Percentiles rank a stretch among this genome's conserved stretches.
Conservation (phyloP, 1,140 invertebrate species). For the Anagrus nilaparvatae region DNA sequence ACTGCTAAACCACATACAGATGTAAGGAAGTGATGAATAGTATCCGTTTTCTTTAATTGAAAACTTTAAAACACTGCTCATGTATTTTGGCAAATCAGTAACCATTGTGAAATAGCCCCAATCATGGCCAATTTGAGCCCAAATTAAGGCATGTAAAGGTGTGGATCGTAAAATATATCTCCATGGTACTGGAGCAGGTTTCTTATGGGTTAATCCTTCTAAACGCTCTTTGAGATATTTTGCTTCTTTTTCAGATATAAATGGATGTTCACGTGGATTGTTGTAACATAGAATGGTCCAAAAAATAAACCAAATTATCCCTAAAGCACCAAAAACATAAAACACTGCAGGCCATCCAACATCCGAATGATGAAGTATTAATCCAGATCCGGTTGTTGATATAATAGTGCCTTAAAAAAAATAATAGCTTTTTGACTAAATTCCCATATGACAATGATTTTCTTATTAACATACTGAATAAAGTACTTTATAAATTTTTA, state of each 20-base stretch:
- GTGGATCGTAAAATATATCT: conserved; percentile 61
- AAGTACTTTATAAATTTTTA: too few relatives aligned
- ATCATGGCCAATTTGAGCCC: conserved; percentile 73
- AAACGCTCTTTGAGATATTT: conserved; percentile 60
- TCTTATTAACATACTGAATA: too few relatives aligned
- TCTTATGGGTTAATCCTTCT: conserved; percentile 42
- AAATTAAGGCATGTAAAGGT: conserved; percentile 63
- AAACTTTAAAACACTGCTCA: conserved; percentile 78
- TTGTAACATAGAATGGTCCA: conserved; percentile 68
- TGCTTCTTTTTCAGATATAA: conserved; percentile 69
- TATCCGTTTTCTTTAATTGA: conserved; percentile 63
- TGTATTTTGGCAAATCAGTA: conserved; percentile 85
- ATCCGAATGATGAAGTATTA: conserved; percentile 52
- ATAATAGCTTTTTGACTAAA: too few relatives aligned
- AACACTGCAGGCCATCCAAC: conserved; percentile 67
- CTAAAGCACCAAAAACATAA: conserved; percentile 71
- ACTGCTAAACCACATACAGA: conserved; percentile 64
- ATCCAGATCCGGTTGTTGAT: conserved; percentile 59
- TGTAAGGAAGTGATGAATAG: conserved; percentile 58
- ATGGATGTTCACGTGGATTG: conserved; percentile 70
- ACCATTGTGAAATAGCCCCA: conserved; percentile 94
- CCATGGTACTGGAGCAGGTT: conserved; percentile 58
- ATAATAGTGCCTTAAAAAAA: conserved; percentile 60
- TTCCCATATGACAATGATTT: too few relatives aligned
- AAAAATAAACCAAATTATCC: conserved; percentile 61